These are phyloP conservation scores for Holothuria scabra DNA, from an alignment of 53 echinoderm and acorn worm genomes.

Conservation along the genomic window DNA sequence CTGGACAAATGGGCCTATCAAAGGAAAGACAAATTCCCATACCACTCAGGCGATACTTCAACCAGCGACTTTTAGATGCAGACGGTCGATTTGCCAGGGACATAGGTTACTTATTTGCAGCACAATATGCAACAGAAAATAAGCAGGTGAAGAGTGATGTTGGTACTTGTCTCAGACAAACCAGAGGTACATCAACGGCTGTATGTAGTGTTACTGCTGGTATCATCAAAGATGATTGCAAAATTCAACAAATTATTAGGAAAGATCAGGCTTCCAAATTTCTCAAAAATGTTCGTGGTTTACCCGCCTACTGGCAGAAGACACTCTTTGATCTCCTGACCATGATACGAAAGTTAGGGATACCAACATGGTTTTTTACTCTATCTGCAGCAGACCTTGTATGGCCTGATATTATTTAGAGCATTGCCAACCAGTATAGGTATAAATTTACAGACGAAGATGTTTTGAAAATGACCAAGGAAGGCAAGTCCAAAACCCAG, in stretches of 20 bases:
- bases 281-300: conserved; percentile 46
- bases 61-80: conserved; percentile 4
- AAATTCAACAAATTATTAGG: conserved; percentile 16
- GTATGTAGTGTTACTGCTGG: conserved; percentile 14
- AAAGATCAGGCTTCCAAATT: conserved; percentile 29
- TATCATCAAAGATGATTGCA: background rate
- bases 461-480: conserved; percentile 47
- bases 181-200: background rate
- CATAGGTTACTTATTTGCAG: conserved; percentile 32
- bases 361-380: conserved; percentile 59
- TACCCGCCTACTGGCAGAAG: conserved; percentile 58
- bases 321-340: conserved; percentile 46
- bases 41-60: conserved; percentile 7
- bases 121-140: conserved; percentile 36
- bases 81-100: conserved; percentile 35
- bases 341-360: conserved; percentile 26
- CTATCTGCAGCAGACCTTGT: conserved; percentile 60
- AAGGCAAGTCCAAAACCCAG: conserved; percentile 60
- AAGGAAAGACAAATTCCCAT: background rate
- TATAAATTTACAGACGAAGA: conserved; percentile 37
- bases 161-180: conserved; percentile 16
- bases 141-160: conserved; percentile 41
- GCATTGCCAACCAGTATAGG: conserved; percentile 55
- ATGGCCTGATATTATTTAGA: conserved; percentile 56
- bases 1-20: conserved; percentile 39